A percentile compares a stretch with the other conserved stretches of the same genome.
These are phyloP conservation scores for Clarias gariepinus DNA, from an alignment of 2,113 vertebrate species.

Conservation along the genomic window DNA sequence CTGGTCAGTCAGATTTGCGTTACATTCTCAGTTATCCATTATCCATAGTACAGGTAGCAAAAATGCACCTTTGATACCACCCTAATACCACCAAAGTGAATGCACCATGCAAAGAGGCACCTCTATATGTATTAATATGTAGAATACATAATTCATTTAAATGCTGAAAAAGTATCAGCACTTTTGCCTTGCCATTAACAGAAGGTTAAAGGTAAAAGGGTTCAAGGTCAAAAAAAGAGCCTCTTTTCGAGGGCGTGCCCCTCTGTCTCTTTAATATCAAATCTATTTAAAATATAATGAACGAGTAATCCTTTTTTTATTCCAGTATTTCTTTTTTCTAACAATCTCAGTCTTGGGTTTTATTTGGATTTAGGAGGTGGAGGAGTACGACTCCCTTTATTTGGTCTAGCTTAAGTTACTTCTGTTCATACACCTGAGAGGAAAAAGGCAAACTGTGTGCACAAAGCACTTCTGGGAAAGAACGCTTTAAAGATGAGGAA, in stretches of 20 bases:
- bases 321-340: background rate
- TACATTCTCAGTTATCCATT: background rate
- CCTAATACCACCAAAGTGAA: background rate
- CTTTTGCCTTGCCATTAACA: background rate
- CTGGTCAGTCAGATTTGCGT: too few species aligned
- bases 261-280: background rate
- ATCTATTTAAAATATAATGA: background rate
- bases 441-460: background rate
- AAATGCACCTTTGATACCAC: background rate
- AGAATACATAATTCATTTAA: background rate
- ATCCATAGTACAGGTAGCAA: background rate
- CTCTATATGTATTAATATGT: background rate
- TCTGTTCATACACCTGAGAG: background rate
- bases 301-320: background rate
- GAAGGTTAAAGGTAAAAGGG: background rate
- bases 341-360: background rate
- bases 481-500: background rate
- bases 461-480: background rate
- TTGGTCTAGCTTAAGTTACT: background rate
- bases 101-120: background rate
- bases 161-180: background rate
- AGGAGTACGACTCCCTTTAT: background rate
- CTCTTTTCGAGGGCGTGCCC: background rate
- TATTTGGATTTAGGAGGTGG: background rate
- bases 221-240: too few species aligned